Base-by-base conservation (phyloP, 2,797 vertebrate species). In the Tolypeutes matacus region DNA sequence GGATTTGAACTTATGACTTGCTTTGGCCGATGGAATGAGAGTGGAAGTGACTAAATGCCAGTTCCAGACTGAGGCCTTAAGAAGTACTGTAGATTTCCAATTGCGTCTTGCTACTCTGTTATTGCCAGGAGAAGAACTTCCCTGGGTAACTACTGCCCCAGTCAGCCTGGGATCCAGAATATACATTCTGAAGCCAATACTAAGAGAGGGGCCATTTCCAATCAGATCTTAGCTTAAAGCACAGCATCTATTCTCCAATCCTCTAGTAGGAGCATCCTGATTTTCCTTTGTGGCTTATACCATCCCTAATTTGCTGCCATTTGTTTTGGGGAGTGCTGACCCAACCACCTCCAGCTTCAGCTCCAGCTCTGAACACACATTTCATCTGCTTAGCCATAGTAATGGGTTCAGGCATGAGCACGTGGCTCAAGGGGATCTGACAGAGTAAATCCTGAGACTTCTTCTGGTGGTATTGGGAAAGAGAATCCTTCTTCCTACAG, bases 361-460 rank as follows among this genome's bases (percentile, higher is more conserved):
- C 29, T n/a, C n/a, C n/a, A n/a, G n/a, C n/a, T 29, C 80, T 31
- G 3, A 70, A 42, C 25, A 34, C 21, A 23, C 6, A 56, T 78
- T 90, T 93, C 75, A n/a, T 58, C 56, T 77, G 2, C 18, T 27
- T 70, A 13, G 53, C 18, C 58, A 58, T 12, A 64, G 25, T 36
- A 67, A 75, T 15, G 31, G 23, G 17, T 65, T 93, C 42, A 67
- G 81, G 62, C 4, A 84, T 60, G 56, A 96, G 89, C 5, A 94
- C 10, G 15, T 46, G 17, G 53, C 17, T 29, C 39, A 89, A 39
- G 3, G 42, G 17, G 53, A 49, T 81, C 60, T 17, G 10, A 14
- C 31, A 12, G 67, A 76, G 17, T 27, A 77, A 62, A 65, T 80
- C 13, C 39, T 36, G 67, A 65, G 39, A n/a, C 23, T 62, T 84